Conservation (phyloP, 2,888 invertebrate species). For the Calliphora vomitoria region DNA sequence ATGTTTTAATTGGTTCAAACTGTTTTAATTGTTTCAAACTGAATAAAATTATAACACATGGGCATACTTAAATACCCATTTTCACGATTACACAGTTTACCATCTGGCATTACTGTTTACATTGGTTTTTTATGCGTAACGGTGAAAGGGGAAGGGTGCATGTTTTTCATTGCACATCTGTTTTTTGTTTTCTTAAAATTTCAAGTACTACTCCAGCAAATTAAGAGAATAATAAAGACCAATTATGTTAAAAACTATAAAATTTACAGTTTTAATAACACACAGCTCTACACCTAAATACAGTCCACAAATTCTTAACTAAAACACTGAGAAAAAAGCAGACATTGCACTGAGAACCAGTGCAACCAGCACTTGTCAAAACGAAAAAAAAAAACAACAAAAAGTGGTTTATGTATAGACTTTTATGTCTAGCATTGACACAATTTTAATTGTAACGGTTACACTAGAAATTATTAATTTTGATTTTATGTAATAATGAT, state of each 20-base stretch:
- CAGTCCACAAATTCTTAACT: constrained; percentile 24
- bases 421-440: constrained; percentile 54
- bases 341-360: not conserved
- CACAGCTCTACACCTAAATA: not conserved
- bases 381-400: not conserved
- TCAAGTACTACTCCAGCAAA: constrained; percentile 21
- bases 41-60: too few species aligned
- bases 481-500: too few species aligned
- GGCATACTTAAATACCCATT: not conserved
- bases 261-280: not conserved
- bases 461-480: constrained; percentile 35
- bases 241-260: not conserved
- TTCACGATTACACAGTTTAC: not conserved
- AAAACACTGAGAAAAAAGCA: not conserved
- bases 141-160: not conserved
- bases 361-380: constrained; percentile 1
- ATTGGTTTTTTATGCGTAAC: not conserved
- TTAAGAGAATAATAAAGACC: not conserved
- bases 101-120: not conserved
- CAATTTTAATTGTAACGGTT: constrained; percentile 47
- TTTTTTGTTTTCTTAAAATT: constrained; percentile 36
- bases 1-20: too few species aligned
- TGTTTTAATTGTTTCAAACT: too few species aligned
- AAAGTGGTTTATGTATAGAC: constrained; percentile 43
- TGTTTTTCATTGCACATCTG: constrained; percentile 37